Evolutionary conservation across 2,113 vertebrate species (phyloP), one percentile per base, ranked within the genome.

Genomic region (Triplophysa dalaica): DNA sequence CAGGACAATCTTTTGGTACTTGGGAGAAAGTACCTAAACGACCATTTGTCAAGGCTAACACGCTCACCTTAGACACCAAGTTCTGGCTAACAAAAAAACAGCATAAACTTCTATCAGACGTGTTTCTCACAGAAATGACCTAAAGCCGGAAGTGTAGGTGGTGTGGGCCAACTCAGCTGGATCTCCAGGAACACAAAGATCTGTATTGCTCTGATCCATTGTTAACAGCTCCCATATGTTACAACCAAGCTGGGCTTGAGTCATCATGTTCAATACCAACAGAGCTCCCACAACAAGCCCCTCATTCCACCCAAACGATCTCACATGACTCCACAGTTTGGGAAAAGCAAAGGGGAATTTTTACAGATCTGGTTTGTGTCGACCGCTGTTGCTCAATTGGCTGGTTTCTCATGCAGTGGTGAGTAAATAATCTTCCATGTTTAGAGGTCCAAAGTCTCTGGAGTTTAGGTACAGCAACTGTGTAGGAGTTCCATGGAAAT

Each of bases 321-420:
- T 85, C 86, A 75, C 87, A 84, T 75, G 85, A 81, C 85, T 87
- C 78, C 79, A 77, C 63, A 38, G 76, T 90, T 90, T 75, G 87
- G 83, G 85, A 88, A 86, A 82, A 84, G 86, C 79, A 84, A 63
- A 74, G 81, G 81, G 85, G 82, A 88, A 86, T 84, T 86, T 70
- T 84, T 16, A 85, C 84, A 86, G 87, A 88, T 88, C 88, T 89
- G 89, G 89, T 89, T 90, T 87, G 86, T 86, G 90, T 91, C 89
- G 81, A 86, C 70, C 68, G 82, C 88, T 89, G 88, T 80, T 86
- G 89, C 86, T 86, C 85, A 93, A 89, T 88, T 86, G 78, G 85
- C 64, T 84, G 84, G 86, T 89, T 90, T 90, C 82, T 82, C 72
- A 84, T 78, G 86, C 60, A 81, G 84, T 85, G 87, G 88, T 91